Percentiles rank a stretch among this genome's conserved stretches.
These are phyloP conservation scores for Centrocercus urophasianus DNA, from an alignment of 2,113 vertebrate species.

Conservation along the genomic window DNA sequence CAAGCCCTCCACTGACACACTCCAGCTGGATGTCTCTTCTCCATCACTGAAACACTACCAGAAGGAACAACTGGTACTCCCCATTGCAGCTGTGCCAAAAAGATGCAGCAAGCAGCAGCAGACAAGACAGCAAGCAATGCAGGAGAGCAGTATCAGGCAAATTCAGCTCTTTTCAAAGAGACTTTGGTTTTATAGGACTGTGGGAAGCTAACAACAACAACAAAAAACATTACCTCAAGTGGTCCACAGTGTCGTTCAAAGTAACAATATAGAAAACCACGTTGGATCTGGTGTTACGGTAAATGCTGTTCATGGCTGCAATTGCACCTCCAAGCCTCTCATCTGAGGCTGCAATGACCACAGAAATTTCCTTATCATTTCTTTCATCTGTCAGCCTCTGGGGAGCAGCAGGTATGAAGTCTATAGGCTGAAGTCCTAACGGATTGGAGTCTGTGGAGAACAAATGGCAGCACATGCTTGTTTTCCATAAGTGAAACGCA, in stretches of 20 bases:
- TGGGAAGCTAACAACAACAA: neutral
- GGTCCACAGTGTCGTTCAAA: constrained; percentile 88
- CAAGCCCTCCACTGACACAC: neutral
- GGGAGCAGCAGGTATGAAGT: constrained; percentile 81
- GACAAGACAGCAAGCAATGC: neutral
- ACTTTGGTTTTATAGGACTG: neutral
- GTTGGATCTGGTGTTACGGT: constrained; percentile 87
- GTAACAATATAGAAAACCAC: constrained; percentile 94
- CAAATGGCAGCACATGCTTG: neutral
- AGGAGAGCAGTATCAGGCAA: neutral
- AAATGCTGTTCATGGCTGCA: constrained; percentile 92
- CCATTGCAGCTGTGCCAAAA: neutral
- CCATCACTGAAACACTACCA: neutral
- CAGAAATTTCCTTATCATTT: constrained; percentile 86
- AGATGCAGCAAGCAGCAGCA: neutral
- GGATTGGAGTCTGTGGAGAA: constrained; percentile 81
- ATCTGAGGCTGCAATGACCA: constrained; percentile 90
- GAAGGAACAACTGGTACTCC: neutral
- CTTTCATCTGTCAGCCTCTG: constrained; percentile 40
- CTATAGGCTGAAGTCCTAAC: constrained; percentile 85
- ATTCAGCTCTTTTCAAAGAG: neutral
- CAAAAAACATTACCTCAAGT: constrained; percentile 84
- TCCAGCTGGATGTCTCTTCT: neutral
- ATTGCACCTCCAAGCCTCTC: constrained; percentile 91
- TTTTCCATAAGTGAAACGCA: neutral